Evolutionary conservation across 2,888 invertebrate species (phyloP).

Genomic region (Eupithecia vulgata): DNA sequence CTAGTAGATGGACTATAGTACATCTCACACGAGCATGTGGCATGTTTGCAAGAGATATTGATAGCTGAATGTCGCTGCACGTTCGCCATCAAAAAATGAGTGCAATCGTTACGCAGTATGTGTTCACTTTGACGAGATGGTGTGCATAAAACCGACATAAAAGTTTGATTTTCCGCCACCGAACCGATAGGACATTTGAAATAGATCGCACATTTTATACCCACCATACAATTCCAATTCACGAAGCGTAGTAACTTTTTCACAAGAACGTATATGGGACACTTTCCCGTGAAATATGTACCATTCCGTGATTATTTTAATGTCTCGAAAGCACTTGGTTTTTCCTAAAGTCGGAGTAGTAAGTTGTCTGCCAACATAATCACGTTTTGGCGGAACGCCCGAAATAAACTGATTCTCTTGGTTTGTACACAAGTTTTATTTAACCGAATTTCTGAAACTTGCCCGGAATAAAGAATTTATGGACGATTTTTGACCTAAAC

Average conservation of each 20-base stretch:
- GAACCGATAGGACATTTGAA: neutral
- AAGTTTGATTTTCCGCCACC: neutral
- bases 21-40: too few species aligned
- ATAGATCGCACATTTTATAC: neutral
- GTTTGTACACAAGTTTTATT: conserved; percentile 43
- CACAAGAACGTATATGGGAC: conserved; percentile 6
- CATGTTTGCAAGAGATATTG: neutral
- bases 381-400: conserved; percentile 62
- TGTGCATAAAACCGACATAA: neutral
- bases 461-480: conserved; percentile 26
- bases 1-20: too few species aligned
- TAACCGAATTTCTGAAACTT: conserved; percentile 35
- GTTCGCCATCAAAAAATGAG: neutral
- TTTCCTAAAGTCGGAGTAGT: conserved; percentile 30
- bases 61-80: neutral
- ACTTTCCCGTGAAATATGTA: conserved; percentile 11
- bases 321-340: conserved; percentile 24
- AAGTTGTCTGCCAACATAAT: conserved; percentile 59
- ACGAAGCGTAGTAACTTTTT: neutral
- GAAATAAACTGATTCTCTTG: conserved; percentile 59
- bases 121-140: neutral
- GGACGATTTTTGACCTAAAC: conserved; percentile 13
- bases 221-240: conserved; percentile 2
- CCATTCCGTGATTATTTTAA: conserved; percentile 16
- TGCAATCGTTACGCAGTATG: neutral